A percentile compares a stretch with the other conserved stretches of the same genome.
Conservation (phyloP, 2,797 vertebrate species). For the Parauchenoglanis ngamensis region DNA sequence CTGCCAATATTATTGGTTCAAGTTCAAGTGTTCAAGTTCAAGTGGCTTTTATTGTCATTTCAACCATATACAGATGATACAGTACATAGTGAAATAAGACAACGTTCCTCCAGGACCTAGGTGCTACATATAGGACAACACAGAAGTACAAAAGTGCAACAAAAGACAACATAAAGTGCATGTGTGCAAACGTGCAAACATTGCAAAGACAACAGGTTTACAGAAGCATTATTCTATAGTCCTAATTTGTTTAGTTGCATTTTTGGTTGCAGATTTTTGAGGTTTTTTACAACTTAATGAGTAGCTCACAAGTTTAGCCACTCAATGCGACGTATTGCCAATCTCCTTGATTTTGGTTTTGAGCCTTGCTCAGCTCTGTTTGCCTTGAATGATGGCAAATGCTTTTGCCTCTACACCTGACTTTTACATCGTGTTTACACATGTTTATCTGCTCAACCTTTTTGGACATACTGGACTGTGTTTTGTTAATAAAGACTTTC, state of each 20-base stretch:
- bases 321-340: neutral
- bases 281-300: neutral
- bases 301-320: neutral
- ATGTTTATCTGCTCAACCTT: neutral
- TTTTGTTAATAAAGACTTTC: neutral
- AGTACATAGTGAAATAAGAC: too few relatives aligned
- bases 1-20: neutral
- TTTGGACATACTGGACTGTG: neutral
- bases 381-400: neutral
- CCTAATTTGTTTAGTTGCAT: neutral
- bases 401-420: neutral
- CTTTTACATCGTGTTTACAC: neutral
- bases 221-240: neutral
- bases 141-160: too few relatives aligned
- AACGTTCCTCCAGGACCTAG: too few relatives aligned
- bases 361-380: neutral
- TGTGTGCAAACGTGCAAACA: too few relatives aligned
- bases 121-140: too few relatives aligned
- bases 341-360: neutral
- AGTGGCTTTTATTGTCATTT: too few relatives aligned
- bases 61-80: too few relatives aligned
- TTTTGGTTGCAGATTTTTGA: neutral
- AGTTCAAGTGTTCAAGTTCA: too few relatives aligned
- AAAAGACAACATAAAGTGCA: too few relatives aligned
- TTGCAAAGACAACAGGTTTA: neutral